Percentiles rank a stretch among this genome's conserved stretches.
These are phyloP conservation scores for Papilio polyxenes DNA, from an alignment of 1,140 invertebrate species.

Conservation along the genomic window DNA sequence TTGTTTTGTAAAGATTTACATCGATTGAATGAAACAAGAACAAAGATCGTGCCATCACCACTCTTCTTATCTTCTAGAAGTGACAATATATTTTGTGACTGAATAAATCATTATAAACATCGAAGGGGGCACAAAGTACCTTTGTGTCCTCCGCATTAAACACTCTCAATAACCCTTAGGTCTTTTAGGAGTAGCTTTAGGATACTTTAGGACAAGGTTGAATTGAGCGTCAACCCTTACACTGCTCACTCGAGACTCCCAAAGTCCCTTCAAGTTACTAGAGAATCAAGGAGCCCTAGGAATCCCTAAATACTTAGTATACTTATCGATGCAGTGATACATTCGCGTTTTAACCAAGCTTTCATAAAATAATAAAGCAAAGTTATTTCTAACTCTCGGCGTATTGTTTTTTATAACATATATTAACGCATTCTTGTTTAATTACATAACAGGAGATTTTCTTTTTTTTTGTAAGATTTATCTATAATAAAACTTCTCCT, in stretches of 20 bases:
- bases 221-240: not conserved
- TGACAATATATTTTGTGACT: not conserved
- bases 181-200: slow-evolving; percentile 6
- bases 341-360: not conserved
- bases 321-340: not conserved
- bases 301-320: not conserved
- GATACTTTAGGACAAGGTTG: not conserved
- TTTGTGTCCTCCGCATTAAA: slow-evolving; percentile 17
- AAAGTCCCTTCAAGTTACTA: not conserved
- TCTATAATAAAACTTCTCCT: too few species aligned
- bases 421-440: not conserved
- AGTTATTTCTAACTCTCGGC: too few species aligned
- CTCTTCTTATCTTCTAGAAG: not conserved
- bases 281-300: not conserved
- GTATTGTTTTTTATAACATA: not conserved
- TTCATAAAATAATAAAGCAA: not conserved
- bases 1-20: not conserved
- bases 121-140: not conserved
- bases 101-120: not conserved
- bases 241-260: not conserved
- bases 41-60: too few species aligned
- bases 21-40: too few species aligned
- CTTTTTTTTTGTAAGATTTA: not conserved
- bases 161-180: not conserved
- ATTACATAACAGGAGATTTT: not conserved